Evolutionary conservation across 2,113 vertebrate species (phyloP).

Genomic region (Stegostoma tigrinum): DNA sequence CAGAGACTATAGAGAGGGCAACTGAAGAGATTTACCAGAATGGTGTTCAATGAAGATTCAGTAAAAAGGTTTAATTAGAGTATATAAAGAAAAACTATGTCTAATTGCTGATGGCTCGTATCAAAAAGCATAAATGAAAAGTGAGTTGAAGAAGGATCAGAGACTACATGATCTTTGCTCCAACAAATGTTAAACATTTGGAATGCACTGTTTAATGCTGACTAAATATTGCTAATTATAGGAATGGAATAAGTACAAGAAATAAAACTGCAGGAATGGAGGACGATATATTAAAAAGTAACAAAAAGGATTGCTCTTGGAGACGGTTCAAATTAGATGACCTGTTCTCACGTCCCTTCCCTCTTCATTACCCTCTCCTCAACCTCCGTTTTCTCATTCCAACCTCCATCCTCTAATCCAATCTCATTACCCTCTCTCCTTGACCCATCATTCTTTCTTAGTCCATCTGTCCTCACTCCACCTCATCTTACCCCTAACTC

Average conservation of each 20-base stretch:
- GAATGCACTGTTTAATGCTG: background rate
- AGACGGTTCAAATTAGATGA: background rate
- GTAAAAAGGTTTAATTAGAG: background rate
- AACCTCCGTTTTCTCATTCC: no score
- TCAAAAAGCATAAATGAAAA: background rate
- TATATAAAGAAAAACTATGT: background rate
- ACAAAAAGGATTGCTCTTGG: background rate
- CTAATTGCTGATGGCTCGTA: background rate
- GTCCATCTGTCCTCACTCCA: no score
- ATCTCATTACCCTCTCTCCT: no score
- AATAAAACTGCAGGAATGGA: background rate
- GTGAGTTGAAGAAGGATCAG: background rate
- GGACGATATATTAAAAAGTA: background rate
- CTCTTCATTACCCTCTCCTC: no score
- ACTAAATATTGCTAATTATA: background rate
- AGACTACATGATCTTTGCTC: background rate
- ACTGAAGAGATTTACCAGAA: no score
- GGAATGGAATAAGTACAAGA: background rate
- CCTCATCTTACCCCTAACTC: no score
- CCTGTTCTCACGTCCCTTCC: no score
- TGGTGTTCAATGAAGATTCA: background rate
- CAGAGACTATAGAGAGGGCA: no score
- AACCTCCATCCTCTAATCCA: no score
- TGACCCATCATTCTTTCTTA: no score
- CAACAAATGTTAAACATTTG: background rate